A percentile compares a stretch with the other conserved stretches of the same genome.
Evolutionary conservation across 2,888 invertebrate genomes (phyloP).

Genomic region (Pantelozetes paolii): DNA sequence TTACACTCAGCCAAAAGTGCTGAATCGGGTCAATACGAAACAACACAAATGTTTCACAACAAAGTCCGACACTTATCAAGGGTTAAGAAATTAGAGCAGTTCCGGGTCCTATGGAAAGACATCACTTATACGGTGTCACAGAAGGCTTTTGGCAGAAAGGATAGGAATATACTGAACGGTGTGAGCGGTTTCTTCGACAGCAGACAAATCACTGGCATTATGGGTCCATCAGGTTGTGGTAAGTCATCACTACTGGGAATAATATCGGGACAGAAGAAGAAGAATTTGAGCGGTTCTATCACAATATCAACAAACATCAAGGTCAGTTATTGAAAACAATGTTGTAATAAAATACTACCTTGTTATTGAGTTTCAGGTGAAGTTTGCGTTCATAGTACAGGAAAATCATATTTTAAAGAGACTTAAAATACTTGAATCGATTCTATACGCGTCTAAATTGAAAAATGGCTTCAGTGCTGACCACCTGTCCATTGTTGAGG

Average conservation of each 20-base stretch:
- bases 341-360: neutral
- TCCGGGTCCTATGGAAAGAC: slow-evolving; percentile 2
- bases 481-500: neutral
- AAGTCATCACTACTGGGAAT: neutral
- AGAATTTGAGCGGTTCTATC: slow-evolving; percentile 3
- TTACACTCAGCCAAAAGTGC: too few species aligned
- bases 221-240: slow-evolving; percentile 32
- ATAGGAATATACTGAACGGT: neutral
- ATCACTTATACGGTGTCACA: neutral
- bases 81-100: slow-evolving; percentile 8
- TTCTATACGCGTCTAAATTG: slow-evolving; percentile 55
- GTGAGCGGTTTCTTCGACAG: neutral
- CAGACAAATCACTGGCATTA: slow-evolving; percentile 22
- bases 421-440: neutral
- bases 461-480: slow-evolving; percentile 45
- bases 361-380: neutral
- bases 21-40: too few species aligned
- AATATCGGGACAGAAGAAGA: neutral
- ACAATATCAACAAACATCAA: slow-evolving; percentile 6
- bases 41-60: too few species aligned
- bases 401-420: neutral
- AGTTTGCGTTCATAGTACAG: neutral
- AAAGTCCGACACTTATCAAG: too few species aligned
- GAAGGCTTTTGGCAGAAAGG: neutral
- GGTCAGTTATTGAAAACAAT: neutral